A percentile compares a stretch with the other conserved stretches of the same genome.
Evolutionary conservation across 2,888 invertebrate genomes (phyloP).

Genomic region (Cyclophora punctaria): DNA sequence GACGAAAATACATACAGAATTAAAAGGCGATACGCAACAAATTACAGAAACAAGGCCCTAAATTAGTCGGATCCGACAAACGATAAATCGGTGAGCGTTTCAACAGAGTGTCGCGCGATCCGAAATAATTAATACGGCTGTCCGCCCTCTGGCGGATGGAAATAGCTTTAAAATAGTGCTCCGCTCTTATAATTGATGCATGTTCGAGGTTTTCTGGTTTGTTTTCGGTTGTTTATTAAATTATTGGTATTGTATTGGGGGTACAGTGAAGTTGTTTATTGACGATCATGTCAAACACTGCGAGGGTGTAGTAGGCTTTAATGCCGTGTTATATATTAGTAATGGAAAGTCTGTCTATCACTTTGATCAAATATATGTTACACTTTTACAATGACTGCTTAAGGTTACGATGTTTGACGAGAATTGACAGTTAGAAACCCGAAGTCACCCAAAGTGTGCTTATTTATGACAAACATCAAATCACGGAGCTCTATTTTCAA

Average conservation of each 20-base stretch:
- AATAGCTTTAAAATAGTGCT: slow-evolving; percentile 1
- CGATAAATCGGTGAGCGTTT: slow-evolving; percentile 2
- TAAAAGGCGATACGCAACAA: slow-evolving; percentile 1
- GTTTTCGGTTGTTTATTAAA: not conserved
- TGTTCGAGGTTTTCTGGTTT: not conserved
- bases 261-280: too few relatives aligned
- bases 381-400: too few relatives aligned
- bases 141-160: not conserved
- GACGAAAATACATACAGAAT: slow-evolving; percentile 1
- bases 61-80: slow-evolving; percentile 5
- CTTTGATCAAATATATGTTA: too few relatives aligned
- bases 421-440: too few relatives aligned
- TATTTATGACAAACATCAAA: too few relatives aligned
- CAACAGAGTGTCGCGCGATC: not conserved
- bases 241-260: not conserved
- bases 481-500: too few relatives aligned
- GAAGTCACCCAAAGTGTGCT: too few relatives aligned
- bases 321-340: too few relatives aligned
- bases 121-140: not conserved
- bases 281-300: too few relatives aligned
- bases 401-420: too few relatives aligned
- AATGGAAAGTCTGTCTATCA: too few relatives aligned
- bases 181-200: not conserved
- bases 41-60: slow-evolving; percentile 2
- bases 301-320: too few relatives aligned